Conservation (phyloP, 2,113 vertebrate genomes). For the Prolemur simus region DNA sequence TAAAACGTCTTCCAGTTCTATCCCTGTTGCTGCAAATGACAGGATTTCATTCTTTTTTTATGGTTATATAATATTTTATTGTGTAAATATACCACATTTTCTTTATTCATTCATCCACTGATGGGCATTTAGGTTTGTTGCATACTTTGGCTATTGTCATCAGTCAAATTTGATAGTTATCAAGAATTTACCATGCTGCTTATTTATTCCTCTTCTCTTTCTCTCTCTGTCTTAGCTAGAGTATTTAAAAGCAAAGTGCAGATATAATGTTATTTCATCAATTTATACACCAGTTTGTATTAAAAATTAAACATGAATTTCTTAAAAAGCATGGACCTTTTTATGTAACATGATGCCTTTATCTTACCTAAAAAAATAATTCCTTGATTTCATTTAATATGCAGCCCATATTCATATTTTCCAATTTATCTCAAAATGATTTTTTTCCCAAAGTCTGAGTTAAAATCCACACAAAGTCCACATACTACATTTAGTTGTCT, state of each 20-base stretch:
- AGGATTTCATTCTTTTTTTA: no score
- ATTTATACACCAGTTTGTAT: neutral
- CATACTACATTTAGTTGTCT: neutral
- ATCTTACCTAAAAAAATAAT: neutral
- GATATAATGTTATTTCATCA: neutral
- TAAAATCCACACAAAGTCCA: neutral
- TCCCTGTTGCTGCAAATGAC: no score
- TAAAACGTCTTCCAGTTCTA: no score
- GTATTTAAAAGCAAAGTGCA: neutral
- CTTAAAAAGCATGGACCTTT: neutral
- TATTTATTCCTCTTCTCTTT: neutral
- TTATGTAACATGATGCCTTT: neutral
- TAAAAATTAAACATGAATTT: neutral
- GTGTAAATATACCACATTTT: no score
- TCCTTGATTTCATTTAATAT: neutral
- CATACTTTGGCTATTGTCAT: neutral
- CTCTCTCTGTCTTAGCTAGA: neutral
- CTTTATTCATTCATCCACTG: no score
- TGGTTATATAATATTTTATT: no score
- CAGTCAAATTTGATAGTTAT: neutral
- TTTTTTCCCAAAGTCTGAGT: neutral
- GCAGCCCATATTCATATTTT: neutral
- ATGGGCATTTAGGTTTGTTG: no score
- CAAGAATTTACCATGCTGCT: neutral
- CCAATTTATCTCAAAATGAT: neutral